phyloP scores from a whole-genome alignment of 1,140 invertebrate species.

The Zaprionus camerounensis region DNA sequence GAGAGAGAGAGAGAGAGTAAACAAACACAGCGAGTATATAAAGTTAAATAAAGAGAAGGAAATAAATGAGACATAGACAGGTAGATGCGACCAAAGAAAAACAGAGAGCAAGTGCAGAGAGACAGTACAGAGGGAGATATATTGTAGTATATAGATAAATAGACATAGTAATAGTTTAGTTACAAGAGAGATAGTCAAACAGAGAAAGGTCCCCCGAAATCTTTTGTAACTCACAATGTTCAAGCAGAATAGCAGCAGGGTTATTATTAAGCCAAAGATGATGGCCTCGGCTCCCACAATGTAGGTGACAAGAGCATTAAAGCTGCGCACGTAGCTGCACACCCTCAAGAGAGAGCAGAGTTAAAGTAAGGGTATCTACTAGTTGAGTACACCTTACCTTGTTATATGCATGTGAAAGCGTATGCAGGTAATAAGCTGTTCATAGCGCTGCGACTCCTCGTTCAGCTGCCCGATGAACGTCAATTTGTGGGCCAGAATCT shows the following conservation, averaged over 20 bases:
- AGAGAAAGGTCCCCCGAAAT: too few relatives aligned
- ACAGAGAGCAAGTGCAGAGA: too few relatives aligned
- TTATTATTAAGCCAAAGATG: constrained; percentile 73
- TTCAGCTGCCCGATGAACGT: constrained; percentile 25
- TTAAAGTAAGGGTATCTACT: background rate
- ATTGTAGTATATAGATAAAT: too few relatives aligned
- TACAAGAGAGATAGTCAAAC: too few relatives aligned
- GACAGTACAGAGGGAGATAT: too few relatives aligned
- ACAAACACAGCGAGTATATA: too few relatives aligned
- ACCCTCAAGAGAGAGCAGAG: background rate
- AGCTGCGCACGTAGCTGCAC: constrained; percentile 61
- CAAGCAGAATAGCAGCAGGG: constrained; percentile 70
- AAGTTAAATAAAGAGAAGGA: too few relatives aligned
- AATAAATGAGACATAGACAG: too few relatives aligned
- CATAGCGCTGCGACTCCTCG: constrained; percentile 27
- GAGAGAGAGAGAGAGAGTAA: too few relatives aligned
- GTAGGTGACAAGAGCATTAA: constrained; percentile 66
- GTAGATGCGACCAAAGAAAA: too few relatives aligned
- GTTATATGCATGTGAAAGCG: constrained; percentile 46
- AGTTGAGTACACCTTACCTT: constrained; percentile 20
- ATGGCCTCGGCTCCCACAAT: constrained; percentile 69
- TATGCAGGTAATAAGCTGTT: constrained; percentile 57
- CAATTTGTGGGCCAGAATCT: constrained; percentile 63
- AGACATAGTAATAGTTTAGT: too few relatives aligned
- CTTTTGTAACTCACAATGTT: constrained; percentile 62